These are phyloP conservation scores for Avahi laniger DNA, from an alignment of 2,797 vertebrate genomes.

Conservation along the genomic window DNA sequence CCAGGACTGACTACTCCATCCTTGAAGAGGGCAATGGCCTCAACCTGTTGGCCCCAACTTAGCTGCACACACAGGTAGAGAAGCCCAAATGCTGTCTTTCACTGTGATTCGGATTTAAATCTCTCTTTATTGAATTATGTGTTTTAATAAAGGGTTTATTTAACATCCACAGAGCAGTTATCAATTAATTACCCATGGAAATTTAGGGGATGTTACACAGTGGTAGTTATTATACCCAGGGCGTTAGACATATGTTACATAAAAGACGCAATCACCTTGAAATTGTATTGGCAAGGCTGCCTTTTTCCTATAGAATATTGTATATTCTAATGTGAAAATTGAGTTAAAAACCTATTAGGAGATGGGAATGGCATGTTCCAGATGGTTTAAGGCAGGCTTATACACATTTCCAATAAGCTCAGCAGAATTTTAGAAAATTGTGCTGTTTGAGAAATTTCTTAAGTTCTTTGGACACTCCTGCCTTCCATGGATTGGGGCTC, in stretches of 20 bases:
- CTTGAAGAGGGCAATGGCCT: conserved; percentile 52
- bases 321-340: conserved; percentile 55
- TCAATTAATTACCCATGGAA: conserved; percentile 89
- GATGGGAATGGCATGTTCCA: conserved; percentile 38
- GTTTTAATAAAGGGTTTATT: conserved; percentile 84
- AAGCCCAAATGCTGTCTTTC: conserved; percentile 77
- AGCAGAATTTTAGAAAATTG: conserved; percentile 28
- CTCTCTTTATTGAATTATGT: conserved; percentile 83
- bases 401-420: conserved; percentile 27
- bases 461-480: not conserved
- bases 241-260: conserved; percentile 86
- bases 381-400: conserved; percentile 40
- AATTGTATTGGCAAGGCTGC: conserved; percentile 78
- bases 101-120: conserved; percentile 70
- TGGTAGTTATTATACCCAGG: conserved; percentile 82
- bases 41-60: conserved; percentile 48
- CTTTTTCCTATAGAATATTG: conserved; percentile 75
- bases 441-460: not conserved
- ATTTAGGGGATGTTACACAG: conserved; percentile 80
- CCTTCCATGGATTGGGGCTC: not conserved
- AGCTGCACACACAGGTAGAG: conserved; percentile 34
- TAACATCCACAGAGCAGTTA: conserved; percentile 82
- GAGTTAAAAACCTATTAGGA: conserved; percentile 58
- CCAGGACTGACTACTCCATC: conserved; percentile 36
- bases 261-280: conserved; percentile 88